A percentile compares a stretch with the other conserved stretches of the same genome.
Evolutionary conservation across 2,113 vertebrate species (phyloP).

Genomic region (Oenanthe oenanthe): DNA sequence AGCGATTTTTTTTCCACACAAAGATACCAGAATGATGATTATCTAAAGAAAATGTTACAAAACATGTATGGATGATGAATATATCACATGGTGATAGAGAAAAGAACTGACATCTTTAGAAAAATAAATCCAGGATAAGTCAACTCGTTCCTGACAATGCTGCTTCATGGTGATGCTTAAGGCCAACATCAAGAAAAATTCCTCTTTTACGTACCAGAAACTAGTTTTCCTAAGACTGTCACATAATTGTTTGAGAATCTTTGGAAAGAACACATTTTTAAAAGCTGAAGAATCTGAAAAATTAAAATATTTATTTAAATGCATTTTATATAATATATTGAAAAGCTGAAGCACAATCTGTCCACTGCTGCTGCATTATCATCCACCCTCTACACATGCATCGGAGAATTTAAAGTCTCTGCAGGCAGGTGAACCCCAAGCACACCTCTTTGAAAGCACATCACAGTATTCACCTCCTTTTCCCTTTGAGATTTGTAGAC

Average conservation of each 20-base stretch:
- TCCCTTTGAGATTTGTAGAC: neutral
- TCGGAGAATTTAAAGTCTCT: neutral
- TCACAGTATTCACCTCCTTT: neutral
- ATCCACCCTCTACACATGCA: conserved; percentile 4
- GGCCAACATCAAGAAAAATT: conserved; percentile 22
- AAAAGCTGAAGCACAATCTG: conserved; percentile 4
- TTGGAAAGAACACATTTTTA: neutral
- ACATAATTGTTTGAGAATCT: neutral
- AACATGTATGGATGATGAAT: neutral
- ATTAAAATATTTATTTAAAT: neutral
- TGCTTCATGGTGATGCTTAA: neutral
- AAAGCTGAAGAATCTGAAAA: neutral
- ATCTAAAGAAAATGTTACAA: neutral
- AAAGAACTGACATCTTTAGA: neutral
- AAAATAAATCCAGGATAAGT: conserved; percentile 30
- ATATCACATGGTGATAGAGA: neutral
- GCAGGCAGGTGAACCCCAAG: conserved; percentile 35
- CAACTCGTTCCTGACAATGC: neutral
- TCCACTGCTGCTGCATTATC: conserved; percentile 37
- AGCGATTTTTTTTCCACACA: neutral
- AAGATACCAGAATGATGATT: neutral
- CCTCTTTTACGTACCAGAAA: neutral
- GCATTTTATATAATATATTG: neutral
- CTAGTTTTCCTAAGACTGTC: neutral
- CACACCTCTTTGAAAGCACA: neutral